phyloP scores from a whole-genome alignment of 1,140 invertebrate genomes.

The Drosophila lini region DNA sequence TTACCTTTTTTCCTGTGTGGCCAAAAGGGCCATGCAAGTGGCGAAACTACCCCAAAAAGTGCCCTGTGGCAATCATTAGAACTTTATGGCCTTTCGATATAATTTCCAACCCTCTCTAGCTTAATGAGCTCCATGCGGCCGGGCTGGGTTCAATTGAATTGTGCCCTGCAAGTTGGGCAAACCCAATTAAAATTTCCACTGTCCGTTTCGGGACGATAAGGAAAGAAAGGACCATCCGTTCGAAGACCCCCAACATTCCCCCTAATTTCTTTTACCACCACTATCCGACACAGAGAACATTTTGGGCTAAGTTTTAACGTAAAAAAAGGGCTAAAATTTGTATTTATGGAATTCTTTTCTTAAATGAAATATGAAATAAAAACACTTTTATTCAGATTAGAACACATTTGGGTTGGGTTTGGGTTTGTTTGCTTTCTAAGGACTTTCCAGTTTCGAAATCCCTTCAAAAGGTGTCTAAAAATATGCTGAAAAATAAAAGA shows the following conservation, averaged over 20 bases:
- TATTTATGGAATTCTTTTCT: too few relatives aligned
- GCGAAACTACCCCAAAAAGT: conserved; percentile 34
- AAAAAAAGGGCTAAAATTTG: too few relatives aligned
- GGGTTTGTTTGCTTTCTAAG: too few relatives aligned
- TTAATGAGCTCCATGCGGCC: conserved; percentile 57
- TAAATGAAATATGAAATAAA: too few relatives aligned
- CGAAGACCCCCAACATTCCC: background rate
- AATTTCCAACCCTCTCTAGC: conserved; percentile 43
- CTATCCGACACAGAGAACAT: background rate
- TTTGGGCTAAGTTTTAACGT: too few relatives aligned
- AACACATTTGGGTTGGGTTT: background rate
- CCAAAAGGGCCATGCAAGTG: conserved; percentile 3
- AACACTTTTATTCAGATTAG: too few relatives aligned
- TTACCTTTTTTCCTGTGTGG: background rate
- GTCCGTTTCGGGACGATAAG: conserved; percentile 42
- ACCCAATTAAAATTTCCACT: conserved; percentile 72
- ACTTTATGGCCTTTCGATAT: conserved; percentile 58
- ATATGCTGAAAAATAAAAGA: too few relatives aligned
- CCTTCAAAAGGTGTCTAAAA: too few relatives aligned
- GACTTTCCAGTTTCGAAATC: too few relatives aligned
- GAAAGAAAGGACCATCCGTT: conserved; percentile 10
- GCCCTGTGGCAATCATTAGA: conserved; percentile 27
- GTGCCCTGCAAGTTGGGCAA: conserved; percentile 49
- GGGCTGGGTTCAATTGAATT: conserved; percentile 60
- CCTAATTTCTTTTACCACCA: background rate